Conservation (phyloP, 2,113 vertebrate genomes). For the Coracopsis vasa region DNA sequence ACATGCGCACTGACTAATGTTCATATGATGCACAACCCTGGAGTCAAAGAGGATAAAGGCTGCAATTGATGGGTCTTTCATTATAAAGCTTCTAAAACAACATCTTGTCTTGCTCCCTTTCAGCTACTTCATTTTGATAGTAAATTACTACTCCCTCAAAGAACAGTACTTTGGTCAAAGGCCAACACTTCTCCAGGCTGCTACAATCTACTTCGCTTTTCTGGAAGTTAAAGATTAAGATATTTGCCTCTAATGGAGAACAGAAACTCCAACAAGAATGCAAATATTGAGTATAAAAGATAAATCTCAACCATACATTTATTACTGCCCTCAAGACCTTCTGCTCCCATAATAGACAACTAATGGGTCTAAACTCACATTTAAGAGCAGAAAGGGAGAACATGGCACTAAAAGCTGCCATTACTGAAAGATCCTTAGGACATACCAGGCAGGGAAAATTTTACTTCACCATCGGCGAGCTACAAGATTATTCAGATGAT, state of each 20-base stretch:
- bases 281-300: not conserved
- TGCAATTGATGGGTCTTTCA: not conserved
- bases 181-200: not conserved
- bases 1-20: not conserved
- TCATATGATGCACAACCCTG: too few species aligned
- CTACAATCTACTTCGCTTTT: not conserved
- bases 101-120: not conserved
- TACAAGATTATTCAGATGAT: not conserved
- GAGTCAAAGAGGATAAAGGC: not conserved
- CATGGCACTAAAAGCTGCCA: not conserved
- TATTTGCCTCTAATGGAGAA: not conserved
- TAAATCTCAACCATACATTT: not conserved
- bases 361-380: not conserved
- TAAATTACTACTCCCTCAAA: not conserved
- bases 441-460: not conserved
- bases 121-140: not conserved
- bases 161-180: not conserved
- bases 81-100: not conserved
- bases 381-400: not conserved
- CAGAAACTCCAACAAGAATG: not conserved
- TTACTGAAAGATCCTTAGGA: not conserved
- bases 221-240: not conserved
- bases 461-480: not conserved
- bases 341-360: not conserved
- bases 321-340: not conserved